Evolutionary conservation across 2,888 invertebrate genomes (phyloP).

Genomic region (Drosophila gaucha): DNA sequence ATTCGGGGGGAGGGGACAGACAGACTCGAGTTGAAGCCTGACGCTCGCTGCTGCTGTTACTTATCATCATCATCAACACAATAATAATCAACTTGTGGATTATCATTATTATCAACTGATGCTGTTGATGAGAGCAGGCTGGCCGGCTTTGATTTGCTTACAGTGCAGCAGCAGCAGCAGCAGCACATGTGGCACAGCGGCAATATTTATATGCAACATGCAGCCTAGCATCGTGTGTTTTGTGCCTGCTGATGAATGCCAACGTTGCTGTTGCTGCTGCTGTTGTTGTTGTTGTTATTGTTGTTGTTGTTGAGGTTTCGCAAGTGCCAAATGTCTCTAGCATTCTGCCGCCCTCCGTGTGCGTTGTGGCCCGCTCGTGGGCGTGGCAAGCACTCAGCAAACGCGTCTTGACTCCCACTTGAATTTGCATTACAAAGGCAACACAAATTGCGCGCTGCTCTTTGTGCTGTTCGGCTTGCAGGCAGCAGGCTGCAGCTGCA

Average conservation of each 20-base stretch:
- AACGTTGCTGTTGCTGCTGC: slow-evolving; percentile 48
- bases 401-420: slow-evolving; percentile 76
- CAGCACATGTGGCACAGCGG: slow-evolving; percentile 56
- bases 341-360: slow-evolving; percentile 18
- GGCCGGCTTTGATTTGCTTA: slow-evolving; percentile 63
- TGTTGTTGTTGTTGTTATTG: slow-evolving; percentile 12
- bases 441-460: slow-evolving; percentile 76
- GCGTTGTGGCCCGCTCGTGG: slow-evolving; percentile 48
- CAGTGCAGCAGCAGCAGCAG: slow-evolving; percentile 31
- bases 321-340: slow-evolving; percentile 69
- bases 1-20: slow-evolving; percentile 1
- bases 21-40: slow-evolving; percentile 35
- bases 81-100: slow-evolving; percentile 38
- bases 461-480: slow-evolving; percentile 53
- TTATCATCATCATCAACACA: slow-evolving; percentile 30
- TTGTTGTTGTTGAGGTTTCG: slow-evolving; percentile 37
- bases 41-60: slow-evolving; percentile 28
- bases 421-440: slow-evolving; percentile 79
- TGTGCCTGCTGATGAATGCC: slow-evolving; percentile 73
- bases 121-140: slow-evolving; percentile 50
- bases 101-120: slow-evolving; percentile 38
- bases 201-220: slow-evolving; percentile 76
- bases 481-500: slow-evolving; percentile 26
- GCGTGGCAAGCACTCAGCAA: slow-evolving; percentile 72
- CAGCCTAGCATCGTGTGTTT: slow-evolving; percentile 71